Base-by-base conservation (phyloP, 2,113 vertebrate genomes). In the Acanthochromis polyacanthus region DNA sequence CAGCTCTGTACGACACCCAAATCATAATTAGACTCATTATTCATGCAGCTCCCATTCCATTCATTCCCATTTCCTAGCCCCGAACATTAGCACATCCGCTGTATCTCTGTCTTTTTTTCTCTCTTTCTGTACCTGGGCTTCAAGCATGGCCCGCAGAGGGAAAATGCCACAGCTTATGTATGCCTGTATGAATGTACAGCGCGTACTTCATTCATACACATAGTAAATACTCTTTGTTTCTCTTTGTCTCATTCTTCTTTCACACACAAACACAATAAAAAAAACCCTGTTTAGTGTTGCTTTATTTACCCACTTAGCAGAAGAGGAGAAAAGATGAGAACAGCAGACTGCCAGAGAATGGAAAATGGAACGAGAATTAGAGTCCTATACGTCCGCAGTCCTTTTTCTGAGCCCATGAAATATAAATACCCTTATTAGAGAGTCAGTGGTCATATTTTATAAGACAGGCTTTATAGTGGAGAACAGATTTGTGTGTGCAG, bases 1-100 rank as follows among this genome's bases (percentile, higher is more conserved):
- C 66, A 65, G 60, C 80, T 74, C 71, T 81, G 71, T 72, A 57
- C 61, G 65, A 89, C 38, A 83, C 82, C 86, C 80, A 79, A 62
- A 83, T 83, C 68, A 71, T 94, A 93, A 95, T 94, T 93, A 88
- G 38, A 87, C 75, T 88, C 91, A 93, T 94, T 89, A 92, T 87
- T 94, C 92, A 93, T 78, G 52, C 81, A 62, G 83, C 58, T 89
- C 80, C 62, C 80, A 78, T 82, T 86, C 85, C 32, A 77, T 82
- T 88, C 82, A 86, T 86, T 85, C 75, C 36, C 20, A 74, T 82
- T 91, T 82, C 71, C 63, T 82, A 56, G 55, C 48, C 17, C 38
- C 25, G 32, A 46, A 80, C 61, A 53, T 67, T 28, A 28, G 40
- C 64, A 50, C 46, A 55, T 67, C 71, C 61, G 60, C 38, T 75